These are phyloP conservation scores for Gymnodraco acuticeps DNA, from an alignment of 2,797 vertebrate genomes.

Conservation along the genomic window DNA sequence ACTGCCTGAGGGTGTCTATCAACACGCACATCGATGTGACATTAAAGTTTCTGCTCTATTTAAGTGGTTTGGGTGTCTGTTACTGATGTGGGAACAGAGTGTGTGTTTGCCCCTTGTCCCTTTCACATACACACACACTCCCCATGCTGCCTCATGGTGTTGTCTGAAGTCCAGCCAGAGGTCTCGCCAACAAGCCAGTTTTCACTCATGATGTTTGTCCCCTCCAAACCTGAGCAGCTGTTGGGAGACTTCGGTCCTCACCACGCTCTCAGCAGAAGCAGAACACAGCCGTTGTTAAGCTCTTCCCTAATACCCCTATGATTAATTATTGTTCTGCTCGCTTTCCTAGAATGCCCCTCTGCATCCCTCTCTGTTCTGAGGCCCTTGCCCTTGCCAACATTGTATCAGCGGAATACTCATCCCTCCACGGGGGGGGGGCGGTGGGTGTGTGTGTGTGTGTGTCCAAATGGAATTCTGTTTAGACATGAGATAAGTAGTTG, in stretches of 20 bases:
- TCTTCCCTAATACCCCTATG: constrained; percentile 73
- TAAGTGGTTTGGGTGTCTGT: constrained; percentile 59
- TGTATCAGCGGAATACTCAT: constrained; percentile 77
- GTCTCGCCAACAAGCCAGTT: constrained; percentile 63
- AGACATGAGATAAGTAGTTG: no score
- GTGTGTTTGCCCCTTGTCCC: constrained; percentile 51
- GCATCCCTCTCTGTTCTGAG: constrained; percentile 61
- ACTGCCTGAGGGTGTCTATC: constrained; percentile 52
- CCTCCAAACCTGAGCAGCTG: constrained; percentile 78
- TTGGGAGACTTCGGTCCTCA: constrained; percentile 69
- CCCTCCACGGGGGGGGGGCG: constrained; percentile 48
- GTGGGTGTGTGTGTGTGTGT: no score
- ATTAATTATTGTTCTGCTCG: constrained; percentile 73
- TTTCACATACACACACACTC: constrained; percentile 6
- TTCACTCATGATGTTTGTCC: constrained; percentile 64
- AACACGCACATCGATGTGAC: constrained; percentile 43
- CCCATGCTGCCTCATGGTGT: constrained; percentile 21
- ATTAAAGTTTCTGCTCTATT: constrained; percentile 56
- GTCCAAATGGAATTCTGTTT: no score
- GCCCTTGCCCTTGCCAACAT: constrained; percentile 67
- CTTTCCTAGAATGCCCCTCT: constrained; percentile 78
- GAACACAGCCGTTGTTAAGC: constrained; percentile 68
- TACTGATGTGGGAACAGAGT: constrained; percentile 60
- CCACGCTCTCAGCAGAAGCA: constrained; percentile 67
- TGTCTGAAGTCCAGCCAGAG: constrained; percentile 69